phyloP scores from a whole-genome alignment of 1,140 invertebrate species.

The Zaprionus ornatus region DNA sequence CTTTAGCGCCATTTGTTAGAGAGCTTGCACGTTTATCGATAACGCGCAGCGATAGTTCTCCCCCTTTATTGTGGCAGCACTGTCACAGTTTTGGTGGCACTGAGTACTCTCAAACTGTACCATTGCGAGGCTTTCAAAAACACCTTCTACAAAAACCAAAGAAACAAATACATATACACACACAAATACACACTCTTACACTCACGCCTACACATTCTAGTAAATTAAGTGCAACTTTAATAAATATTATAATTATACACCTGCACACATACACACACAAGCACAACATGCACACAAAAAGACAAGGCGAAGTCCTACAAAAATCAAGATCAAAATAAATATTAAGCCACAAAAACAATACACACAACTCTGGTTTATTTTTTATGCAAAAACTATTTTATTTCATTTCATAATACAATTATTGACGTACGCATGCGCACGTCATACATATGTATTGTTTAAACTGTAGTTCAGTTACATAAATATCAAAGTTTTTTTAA shows the following conservation, averaged over 20 bases:
- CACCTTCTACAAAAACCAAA: constrained; percentile 36
- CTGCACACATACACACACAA: constrained; percentile 37
- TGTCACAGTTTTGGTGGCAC: constrained; percentile 22
- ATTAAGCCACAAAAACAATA: constrained; percentile 29
- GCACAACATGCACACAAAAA: constrained; percentile 75
- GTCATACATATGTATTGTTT: constrained; percentile 55
- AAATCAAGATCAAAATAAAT: constrained; percentile 62
- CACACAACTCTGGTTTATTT: constrained; percentile 8
- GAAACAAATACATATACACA: constrained; percentile 41
- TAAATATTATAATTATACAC: constrained; percentile 79
- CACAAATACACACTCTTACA: constrained; percentile 27
- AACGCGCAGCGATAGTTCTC: constrained; percentile 18
- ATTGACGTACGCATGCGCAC: constrained; percentile 73
- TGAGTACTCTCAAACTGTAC: constrained; percentile 51
- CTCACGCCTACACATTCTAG: constrained; percentile 73
- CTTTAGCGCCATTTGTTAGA: constrained; percentile 44
- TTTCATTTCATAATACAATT: constrained; percentile 79
- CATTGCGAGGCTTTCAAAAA: constrained; percentile 61
- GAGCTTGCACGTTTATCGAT: constrained; percentile 36
- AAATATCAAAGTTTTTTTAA: constrained; percentile 49
- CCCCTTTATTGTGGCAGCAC: constrained; percentile 19
- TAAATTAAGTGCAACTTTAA: constrained; percentile 73
- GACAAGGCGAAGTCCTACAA: constrained; percentile 76
- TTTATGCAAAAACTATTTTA: constrained; percentile 77
- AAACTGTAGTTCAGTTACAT: constrained; percentile 60